These are phyloP conservation scores for Helogale parvula DNA, from an alignment of 2,113 vertebrate species.

Conservation along the genomic window DNA sequence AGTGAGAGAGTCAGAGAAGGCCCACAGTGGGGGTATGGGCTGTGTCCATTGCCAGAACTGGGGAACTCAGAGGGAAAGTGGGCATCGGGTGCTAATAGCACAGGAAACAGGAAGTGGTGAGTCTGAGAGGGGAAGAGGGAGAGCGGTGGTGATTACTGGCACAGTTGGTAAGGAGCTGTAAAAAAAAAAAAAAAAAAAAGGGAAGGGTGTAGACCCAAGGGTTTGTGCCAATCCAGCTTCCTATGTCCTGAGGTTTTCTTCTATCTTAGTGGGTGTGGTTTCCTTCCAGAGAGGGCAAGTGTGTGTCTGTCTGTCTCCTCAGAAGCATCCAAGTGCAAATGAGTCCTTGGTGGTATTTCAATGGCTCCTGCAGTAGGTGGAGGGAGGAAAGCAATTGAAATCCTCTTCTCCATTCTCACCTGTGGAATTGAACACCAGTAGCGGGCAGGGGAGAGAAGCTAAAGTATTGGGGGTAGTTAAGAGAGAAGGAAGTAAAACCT, in stretches of 20 bases:
- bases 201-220: not conserved
- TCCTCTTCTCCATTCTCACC: not conserved
- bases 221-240: not conserved
- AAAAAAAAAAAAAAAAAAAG: not conserved
- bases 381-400: not conserved
- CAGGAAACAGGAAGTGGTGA: slow-evolving; percentile 6
- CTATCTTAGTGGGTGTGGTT: not conserved
- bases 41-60: not conserved
- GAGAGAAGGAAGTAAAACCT: not conserved
- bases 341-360: not conserved
- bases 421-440: not conserved
- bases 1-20: not conserved
- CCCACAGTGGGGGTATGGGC: fast-evolving
- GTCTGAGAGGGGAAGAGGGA: not conserved
- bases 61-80: not conserved
- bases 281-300: not conserved
- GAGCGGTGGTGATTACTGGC: not conserved
- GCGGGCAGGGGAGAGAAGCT: not conserved
- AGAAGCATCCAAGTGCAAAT: not conserved
- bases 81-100: not conserved
- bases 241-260: not conserved
- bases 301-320: not conserved
- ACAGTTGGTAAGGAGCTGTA: not conserved
- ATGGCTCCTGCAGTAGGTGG: not conserved
- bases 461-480: not conserved